Evolutionary conservation across 2,797 vertebrate genomes (phyloP).

Genomic region (Gouania willdenowi): DNA sequence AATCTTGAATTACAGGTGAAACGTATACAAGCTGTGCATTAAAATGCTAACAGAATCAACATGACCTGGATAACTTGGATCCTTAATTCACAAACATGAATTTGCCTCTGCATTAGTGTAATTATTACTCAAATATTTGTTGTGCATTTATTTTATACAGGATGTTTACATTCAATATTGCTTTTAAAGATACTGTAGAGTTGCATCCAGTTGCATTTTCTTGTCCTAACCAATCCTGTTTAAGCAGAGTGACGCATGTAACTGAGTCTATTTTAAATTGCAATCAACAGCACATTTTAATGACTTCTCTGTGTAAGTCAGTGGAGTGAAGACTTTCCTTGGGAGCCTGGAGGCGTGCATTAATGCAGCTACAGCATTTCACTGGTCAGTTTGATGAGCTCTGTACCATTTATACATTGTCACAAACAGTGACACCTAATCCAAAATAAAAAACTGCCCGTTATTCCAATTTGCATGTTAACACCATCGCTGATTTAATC

Average conservation of each 20-base stretch:
- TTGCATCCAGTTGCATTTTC: too few relatives aligned
- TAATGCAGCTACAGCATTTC: conserved; percentile 33
- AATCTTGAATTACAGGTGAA: too few relatives aligned
- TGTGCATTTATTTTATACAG: too few relatives aligned
- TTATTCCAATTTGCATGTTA: conserved; percentile 77
- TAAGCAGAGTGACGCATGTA: conserved; percentile 45
- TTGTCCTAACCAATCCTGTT: conserved; percentile 34
- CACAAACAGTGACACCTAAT: conserved; percentile 64
- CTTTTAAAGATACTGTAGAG: too few relatives aligned
- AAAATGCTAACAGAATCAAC: too few relatives aligned
- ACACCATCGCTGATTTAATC: conserved; percentile 68
- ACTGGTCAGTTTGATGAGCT: conserved; percentile 51
- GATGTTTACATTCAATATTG: too few relatives aligned
- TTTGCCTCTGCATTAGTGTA: too few relatives aligned
- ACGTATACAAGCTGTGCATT: too few relatives aligned
- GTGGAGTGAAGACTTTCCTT: conserved; percentile 20
- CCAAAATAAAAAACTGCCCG: conserved; percentile 66
- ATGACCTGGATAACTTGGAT: too few relatives aligned
- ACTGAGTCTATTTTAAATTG: conserved; percentile 51
- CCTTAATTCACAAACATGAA: too few relatives aligned
- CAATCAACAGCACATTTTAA: conserved; percentile 49
- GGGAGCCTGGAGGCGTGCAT: conserved; percentile 31
- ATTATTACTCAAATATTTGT: too few relatives aligned
- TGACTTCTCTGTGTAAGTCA: conserved; percentile 49
- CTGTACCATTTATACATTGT: conserved; percentile 48